Evolutionary conservation across 1,140 invertebrate genomes (phyloP), one percentile per base, ranked within the genome.

Genomic region (Drosophila burlai): DNA sequence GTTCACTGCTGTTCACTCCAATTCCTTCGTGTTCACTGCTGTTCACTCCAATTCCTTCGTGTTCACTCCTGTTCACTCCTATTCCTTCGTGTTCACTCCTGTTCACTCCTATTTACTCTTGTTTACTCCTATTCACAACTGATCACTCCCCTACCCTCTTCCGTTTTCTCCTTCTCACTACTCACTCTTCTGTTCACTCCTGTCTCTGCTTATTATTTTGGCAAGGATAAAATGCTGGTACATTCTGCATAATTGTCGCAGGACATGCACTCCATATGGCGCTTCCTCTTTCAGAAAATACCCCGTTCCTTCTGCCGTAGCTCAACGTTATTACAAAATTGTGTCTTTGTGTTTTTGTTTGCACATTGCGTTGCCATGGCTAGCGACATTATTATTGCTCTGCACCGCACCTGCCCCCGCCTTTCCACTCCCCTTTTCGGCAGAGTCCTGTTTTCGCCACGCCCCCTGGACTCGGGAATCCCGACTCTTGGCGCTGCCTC

Each of bases 321-420:
- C 50, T 52, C 26, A 40, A 26, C 49, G 31, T 58, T 66, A 62
- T 45, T 46, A 66, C 63, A 63, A 40, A 67, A 73, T 50, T 38
- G 54, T 73, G 68, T 73, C 46, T 36, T 52, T 73, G 67, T 72
- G 65, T 43, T 58, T 55, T 58, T 72, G 71, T 52, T 73, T 73
- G 69, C 69, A 73, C 45, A 73, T 55, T 71, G 54, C 71, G 71
- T 73, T 74, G 71, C 71, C 71, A 73, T 74, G 71, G 71, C 69
- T 73, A 71, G 71, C 68, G 71, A 74, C 68, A 74, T 74, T 74
- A 74, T 74, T 74, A 74, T 73, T 73, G 71, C 13, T 26, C 24
- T 13, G 3, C 10, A 7, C 31, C n/a, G 5, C 31, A 16, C 24
- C 15, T 54, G 15, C 16, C 11, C 16, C 11, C 18, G 5, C 11